Evolutionary conservation across 2,797 vertebrate genomes (phyloP), one percentile per base, ranked within the genome.

Genomic region (Tragelaphus eurycerus): DNA sequence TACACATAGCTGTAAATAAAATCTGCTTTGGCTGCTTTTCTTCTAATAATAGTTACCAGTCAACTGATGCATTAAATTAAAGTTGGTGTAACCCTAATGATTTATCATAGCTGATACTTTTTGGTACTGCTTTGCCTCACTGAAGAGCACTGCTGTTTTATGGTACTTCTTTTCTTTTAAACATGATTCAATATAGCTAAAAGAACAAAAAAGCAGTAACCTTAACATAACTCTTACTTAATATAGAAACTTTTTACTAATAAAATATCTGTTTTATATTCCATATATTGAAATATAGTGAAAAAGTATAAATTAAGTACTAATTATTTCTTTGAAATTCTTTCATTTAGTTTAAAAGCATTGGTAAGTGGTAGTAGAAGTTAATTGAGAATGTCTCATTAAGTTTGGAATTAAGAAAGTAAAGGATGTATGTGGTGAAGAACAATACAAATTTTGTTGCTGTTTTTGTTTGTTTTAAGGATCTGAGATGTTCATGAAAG

Each of bases 51-150:
- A 82, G 67, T 95, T 98, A 97, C 82, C n/a, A 94, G 96, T 97
- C 59, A 98, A 23, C 48, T 89, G 81, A 50, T 94, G 21, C 23
- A 79, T 90, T 98, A 93, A 98, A 79, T 90, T 97, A 93, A 98
- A 54, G 25, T 59, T 92, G 62, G 29, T 95, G 0, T 97, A 93
- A 96, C 78, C 54, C 11, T 79, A 86, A 86, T 97, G 64, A 96
- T 96, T 97, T 97, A 79, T 92, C 92, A 86, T 90, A 92, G 52
- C 59, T 89, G 60, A 92, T 96, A 91, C 46, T 93, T 97, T 90
- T 31, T 67, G 76, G 34, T 95, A 84, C 50, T 93, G 95, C 90
- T 97, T 78, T 96, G 12, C 78, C 96, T 98, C 76, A 94, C 94
- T 98, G 93, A 97, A 74, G 95, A 95, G 50, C 92, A 62, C 16